phyloP scores from a whole-genome alignment of 2,888 invertebrate species.

The Phalera bucephala region DNA sequence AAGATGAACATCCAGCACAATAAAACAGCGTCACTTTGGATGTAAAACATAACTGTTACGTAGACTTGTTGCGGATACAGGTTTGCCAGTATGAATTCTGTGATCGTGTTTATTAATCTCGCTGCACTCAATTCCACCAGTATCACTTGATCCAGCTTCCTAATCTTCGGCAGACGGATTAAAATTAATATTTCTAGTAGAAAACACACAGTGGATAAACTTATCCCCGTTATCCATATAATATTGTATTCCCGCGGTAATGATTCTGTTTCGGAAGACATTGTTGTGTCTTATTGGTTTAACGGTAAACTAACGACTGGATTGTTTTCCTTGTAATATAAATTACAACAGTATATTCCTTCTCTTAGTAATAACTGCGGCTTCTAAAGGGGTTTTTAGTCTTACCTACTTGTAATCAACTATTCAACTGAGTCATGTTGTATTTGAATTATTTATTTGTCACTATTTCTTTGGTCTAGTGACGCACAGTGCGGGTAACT shows the following conservation, averaged over 20 bases:
- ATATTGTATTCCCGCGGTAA: background rate
- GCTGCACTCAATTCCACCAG: conserved; percentile 52
- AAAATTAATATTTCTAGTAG: conserved; percentile 42
- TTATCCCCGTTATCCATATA: conserved; percentile 48
- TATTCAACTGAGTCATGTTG: too few relatives aligned
- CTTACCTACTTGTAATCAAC: too few relatives aligned
- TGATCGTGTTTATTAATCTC: conserved; percentile 43
- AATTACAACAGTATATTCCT: too few relatives aligned
- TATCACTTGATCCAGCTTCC: conserved; percentile 56
- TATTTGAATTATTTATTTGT: too few relatives aligned
- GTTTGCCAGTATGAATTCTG: conserved; percentile 37
- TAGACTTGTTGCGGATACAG: conserved; percentile 6
- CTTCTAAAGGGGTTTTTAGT: too few relatives aligned
- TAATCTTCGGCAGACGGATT: conserved; percentile 36
- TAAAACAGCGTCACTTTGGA: conserved; percentile 51
- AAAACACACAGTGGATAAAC: conserved; percentile 39
- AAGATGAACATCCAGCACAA: conserved; percentile 61
- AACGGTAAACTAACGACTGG: too few relatives aligned
- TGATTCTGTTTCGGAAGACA: background rate
- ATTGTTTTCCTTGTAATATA: too few relatives aligned
- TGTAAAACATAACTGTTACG: conserved; percentile 33
- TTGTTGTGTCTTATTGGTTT: background rate
- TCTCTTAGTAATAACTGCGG: too few relatives aligned
- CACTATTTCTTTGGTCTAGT: too few relatives aligned
- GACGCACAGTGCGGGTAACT: too few relatives aligned